phyloP scores from a whole-genome alignment of 2,797 vertebrate species.

The Hozukius guyotensis region DNA sequence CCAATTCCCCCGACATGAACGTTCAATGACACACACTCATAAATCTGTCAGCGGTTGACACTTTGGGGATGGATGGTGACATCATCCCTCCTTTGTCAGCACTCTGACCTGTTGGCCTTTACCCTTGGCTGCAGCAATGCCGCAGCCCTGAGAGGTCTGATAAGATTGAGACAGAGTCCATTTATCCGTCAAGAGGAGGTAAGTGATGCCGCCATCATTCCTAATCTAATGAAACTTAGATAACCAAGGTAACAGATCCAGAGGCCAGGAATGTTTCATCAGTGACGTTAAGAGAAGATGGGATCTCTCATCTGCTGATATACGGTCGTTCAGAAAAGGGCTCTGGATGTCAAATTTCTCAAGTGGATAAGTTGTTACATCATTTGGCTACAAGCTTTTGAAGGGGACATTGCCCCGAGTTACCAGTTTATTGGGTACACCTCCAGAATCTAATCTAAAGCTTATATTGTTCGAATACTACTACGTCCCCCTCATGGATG shows the following conservation, averaged over 20 bases:
- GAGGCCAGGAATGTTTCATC: conserved; percentile 41
- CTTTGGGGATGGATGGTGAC: conserved; percentile 27
- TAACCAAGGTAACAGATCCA: conserved; percentile 48
- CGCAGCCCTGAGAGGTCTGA: conserved; percentile 40
- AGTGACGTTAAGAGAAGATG: conserved; percentile 33
- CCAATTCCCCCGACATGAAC: not conserved
- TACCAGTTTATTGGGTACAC: not conserved
- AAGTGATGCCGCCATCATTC: conserved; percentile 49
- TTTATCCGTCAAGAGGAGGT: conserved; percentile 57
- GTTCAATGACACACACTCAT: not conserved
- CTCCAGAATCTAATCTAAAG: not conserved
- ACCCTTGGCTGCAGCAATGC: conserved; percentile 28
- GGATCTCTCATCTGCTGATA: conserved; percentile 16
- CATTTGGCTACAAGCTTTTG: not conserved
- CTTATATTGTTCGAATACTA: not conserved
- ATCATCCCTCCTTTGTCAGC: conserved; percentile 37
- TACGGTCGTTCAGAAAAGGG: conserved; percentile 3
- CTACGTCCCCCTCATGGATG: not conserved
- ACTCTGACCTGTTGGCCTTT: conserved; percentile 37
- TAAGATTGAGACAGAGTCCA: conserved; percentile 51
- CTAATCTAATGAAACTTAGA: conserved; percentile 58
- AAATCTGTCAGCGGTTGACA: conserved; percentile 28
- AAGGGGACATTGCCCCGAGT: not conserved
- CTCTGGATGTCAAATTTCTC: conserved; percentile 22
- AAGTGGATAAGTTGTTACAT: conserved; percentile 21